A percentile compares a stretch with the other conserved stretches of the same genome.
Evolutionary conservation across 2,888 invertebrate genomes (phyloP).

Genomic region (Fissipunctia ypsillon): DNA sequence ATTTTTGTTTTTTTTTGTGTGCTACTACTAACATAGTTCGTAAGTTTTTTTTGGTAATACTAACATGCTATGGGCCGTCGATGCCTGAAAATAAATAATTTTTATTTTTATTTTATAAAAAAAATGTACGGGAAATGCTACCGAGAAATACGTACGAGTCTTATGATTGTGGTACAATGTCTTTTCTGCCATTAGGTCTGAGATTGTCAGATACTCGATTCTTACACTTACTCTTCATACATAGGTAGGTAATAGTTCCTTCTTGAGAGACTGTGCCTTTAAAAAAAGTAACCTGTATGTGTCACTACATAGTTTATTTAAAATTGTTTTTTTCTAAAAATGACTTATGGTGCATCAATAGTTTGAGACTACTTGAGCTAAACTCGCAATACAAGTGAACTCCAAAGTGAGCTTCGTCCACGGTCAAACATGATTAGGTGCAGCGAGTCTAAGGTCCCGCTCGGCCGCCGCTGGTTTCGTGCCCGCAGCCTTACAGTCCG

Average conservation of each 20-base stretch:
- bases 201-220: not conserved
- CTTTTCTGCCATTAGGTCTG: too few relatives aligned
- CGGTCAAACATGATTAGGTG: slow-evolving; percentile 20
- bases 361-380: not conserved
- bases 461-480: too few relatives aligned
- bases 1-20: too few relatives aligned
- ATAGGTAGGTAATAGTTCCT: not conserved
- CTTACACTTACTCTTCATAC: not conserved
- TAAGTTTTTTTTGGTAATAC: too few relatives aligned
- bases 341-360: not conserved
- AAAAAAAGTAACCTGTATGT: not conserved
- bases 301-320: not conserved
- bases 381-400: not conserved
- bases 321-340: not conserved
- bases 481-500: not conserved
- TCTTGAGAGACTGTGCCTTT: not conserved
- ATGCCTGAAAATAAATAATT: too few relatives aligned
- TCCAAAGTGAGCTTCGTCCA: not conserved
- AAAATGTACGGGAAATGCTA: too few relatives aligned
- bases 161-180: too few relatives aligned
- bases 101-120: too few relatives aligned
- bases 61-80: too few relatives aligned
- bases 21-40: too few relatives aligned
- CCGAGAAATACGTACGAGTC: too few relatives aligned
- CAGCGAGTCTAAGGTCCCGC: too few relatives aligned